Evolutionary conservation across 2,888 invertebrate species (phyloP).

Genomic region (Phytoseiulus persimilis): DNA sequence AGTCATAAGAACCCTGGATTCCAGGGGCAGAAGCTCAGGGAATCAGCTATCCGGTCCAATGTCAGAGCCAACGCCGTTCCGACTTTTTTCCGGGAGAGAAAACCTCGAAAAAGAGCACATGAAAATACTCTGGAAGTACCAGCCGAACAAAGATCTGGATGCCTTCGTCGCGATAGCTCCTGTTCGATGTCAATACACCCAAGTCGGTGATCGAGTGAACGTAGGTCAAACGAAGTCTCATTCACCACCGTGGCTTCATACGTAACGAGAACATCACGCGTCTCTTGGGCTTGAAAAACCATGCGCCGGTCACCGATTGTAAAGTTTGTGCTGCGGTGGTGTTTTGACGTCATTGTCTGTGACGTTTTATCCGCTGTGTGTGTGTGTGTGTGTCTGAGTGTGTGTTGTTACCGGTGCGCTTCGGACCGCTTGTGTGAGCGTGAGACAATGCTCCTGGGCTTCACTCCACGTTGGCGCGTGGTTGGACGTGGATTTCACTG

Average conservation of each 20-base stretch:
- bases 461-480: neutral
- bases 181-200: too few relatives aligned
- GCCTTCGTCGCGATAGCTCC: too few relatives aligned
- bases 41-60: too few relatives aligned
- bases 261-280: neutral
- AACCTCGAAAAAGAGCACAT: too few relatives aligned
- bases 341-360: neutral
- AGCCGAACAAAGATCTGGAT: neutral
- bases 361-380: neutral
- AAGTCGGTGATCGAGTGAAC: too few relatives aligned
- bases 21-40: too few relatives aligned
- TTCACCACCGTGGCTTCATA: neutral
- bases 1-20: too few relatives aligned
- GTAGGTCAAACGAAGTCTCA: too few relatives aligned
- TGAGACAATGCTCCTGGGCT: neutral
- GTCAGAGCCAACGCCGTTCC: too few relatives aligned
- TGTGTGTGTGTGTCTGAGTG: too few relatives aligned
- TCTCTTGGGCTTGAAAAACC: neutral
- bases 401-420: neutral
- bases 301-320: neutral
- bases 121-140: neutral
- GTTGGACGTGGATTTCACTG: neutral
- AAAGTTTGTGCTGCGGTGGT: neutral
- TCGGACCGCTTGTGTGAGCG: neutral
- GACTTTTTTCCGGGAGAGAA: too few relatives aligned